A percentile compares a stretch with the other conserved stretches of the same genome.
These are phyloP conservation scores for Myiagra hebetior DNA, from an alignment of 2,113 vertebrate genomes.

Conservation along the genomic window DNA sequence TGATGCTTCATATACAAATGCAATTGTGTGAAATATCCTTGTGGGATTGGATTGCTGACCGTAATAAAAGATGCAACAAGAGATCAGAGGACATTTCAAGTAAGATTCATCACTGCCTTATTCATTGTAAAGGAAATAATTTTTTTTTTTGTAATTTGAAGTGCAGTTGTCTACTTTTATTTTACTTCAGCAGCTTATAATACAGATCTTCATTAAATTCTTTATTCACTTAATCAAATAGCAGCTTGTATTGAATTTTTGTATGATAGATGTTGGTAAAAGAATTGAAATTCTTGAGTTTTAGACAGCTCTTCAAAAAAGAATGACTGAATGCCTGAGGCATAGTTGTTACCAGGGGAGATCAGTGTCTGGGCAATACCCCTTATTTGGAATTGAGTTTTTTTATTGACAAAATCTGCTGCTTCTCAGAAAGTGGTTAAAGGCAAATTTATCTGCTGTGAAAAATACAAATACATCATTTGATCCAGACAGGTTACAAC, in stretches of 20 bases:
- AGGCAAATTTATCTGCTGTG: neutral
- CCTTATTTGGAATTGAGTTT: neutral
- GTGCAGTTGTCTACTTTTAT: neutral
- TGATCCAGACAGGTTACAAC: neutral
- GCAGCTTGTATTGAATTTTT: neutral
- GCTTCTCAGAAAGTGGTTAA: neutral
- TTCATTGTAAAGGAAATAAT: neutral
- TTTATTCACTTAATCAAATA: neutral
- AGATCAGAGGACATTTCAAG: slow-evolving; percentile 52
- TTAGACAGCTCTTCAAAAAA: neutral
- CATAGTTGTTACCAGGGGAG: neutral
- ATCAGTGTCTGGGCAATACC: neutral
- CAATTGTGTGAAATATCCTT: slow-evolving; percentile 91
- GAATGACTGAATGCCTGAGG: neutral
- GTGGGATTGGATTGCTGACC: slow-evolving; percentile 90
- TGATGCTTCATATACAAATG: slow-evolving; percentile 98
- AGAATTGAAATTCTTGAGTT: neutral
- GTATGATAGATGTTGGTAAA: neutral
- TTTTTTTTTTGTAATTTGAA: neutral
- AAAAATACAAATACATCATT: neutral
- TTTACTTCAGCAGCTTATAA: neutral
- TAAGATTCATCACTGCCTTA: slow-evolving; percentile 48
- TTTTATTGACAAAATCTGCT: neutral
- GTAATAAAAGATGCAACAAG: slow-evolving; percentile 68
- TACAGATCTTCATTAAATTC: neutral